These are phyloP conservation scores for Psammodynastes pulverulentus DNA, from an alignment of 2,113 vertebrate species.

Conservation along the genomic window DNA sequence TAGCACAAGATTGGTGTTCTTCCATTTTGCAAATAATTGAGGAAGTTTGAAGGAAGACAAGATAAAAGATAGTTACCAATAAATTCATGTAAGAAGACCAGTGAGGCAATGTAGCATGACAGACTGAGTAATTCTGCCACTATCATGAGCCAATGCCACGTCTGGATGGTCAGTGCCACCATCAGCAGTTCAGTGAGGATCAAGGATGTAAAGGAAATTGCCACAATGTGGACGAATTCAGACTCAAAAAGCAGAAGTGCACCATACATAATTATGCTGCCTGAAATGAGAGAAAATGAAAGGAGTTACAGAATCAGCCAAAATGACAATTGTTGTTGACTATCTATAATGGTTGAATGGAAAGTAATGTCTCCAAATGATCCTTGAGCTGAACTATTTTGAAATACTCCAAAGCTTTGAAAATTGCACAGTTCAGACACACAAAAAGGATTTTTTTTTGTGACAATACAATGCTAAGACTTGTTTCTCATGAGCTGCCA, in stretches of 20 bases:
- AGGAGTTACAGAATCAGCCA: neutral
- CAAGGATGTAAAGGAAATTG: conserved; percentile 95
- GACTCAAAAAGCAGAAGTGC: conserved; percentile 94
- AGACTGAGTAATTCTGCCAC: conserved; percentile 93
- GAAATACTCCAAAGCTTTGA: neutral
- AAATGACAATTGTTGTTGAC: neutral
- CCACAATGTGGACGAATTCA: conserved; percentile 95
- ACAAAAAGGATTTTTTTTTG: neutral
- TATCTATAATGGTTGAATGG: neutral
- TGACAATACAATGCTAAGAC: neutral
- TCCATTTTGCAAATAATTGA: neutral
- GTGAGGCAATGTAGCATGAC: conserved; percentile 91
- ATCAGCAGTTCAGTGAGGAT: conserved; percentile 97
- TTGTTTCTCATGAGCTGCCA: neutral
- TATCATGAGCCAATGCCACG: conserved; percentile 99
- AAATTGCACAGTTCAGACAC: neutral
- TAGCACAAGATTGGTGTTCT: neutral
- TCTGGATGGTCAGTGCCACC: conserved; percentile 95
- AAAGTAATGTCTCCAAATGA: neutral
- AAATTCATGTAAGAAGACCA: conserved; percentile 94
- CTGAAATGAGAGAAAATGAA: conserved; percentile 62
- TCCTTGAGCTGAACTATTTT: neutral
- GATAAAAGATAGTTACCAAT: conserved; percentile 79
- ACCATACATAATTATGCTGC: conserved; percentile 98
- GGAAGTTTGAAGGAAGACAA: neutral